Percentiles rank a stretch among this genome's conserved stretches.
Conservation (phyloP, 2,797 vertebrate species). For the Chloroceryle inda region DNA sequence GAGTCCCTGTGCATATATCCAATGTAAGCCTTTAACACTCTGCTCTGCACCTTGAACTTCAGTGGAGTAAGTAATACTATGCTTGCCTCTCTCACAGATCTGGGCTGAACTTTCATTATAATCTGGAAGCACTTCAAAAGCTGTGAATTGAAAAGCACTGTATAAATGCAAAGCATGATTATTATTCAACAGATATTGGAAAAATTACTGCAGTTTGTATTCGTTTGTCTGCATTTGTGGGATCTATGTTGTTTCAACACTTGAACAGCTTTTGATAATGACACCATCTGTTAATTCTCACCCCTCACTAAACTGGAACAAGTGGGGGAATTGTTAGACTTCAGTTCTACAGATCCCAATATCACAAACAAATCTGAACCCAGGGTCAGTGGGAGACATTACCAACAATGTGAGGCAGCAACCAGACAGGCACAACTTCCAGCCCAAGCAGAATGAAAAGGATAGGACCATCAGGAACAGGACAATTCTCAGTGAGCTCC, state of each 20-base stretch:
- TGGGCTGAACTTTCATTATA: neutral
- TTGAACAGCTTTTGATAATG: constrained; percentile 71
- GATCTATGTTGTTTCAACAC: constrained; percentile 69
- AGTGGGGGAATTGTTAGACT: constrained; percentile 37
- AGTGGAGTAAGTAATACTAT: neutral
- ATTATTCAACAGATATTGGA: constrained; percentile 49
- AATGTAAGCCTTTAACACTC: accelerated
- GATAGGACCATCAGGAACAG: accelerated
- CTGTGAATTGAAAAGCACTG: constrained; percentile 18
- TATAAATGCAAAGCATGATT: constrained; percentile 24
- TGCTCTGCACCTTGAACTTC: neutral
- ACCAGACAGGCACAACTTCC: neutral
- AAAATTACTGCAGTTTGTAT: constrained; percentile 52
- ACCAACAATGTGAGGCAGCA: neutral
- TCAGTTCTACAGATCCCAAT: constrained; percentile 14
- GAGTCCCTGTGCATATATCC: neutral
- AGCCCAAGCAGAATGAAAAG: neutral
- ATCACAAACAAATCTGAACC: constrained; percentile 33
- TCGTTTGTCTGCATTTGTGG: constrained; percentile 59
- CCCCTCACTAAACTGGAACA: constrained; percentile 47
- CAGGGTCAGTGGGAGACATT: neutral
- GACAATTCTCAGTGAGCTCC: accelerated
- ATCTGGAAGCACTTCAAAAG: constrained; percentile 33
- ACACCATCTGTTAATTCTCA: constrained; percentile 74
- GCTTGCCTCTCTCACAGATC: neutral